Evolutionary conservation across 2,797 vertebrate species (phyloP), one percentile per base, ranked within the genome.

Genomic region (Anguilla obscura): DNA sequence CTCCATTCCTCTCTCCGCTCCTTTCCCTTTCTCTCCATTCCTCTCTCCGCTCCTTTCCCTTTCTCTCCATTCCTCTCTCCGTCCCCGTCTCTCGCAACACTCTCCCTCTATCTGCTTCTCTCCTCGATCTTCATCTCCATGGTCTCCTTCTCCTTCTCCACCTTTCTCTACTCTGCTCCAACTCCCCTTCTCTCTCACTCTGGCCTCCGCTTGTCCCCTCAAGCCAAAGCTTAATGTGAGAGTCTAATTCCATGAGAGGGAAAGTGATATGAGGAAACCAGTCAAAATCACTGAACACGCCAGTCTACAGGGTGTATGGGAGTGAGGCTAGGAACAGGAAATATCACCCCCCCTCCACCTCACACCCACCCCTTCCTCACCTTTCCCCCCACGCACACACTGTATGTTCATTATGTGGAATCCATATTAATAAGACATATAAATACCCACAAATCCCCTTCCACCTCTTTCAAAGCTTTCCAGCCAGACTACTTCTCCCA

Each of bases 131-230:
- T 48, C 14, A 69, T 79, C 74, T 88, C 48, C 82, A 79, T 89
- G 52, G 40, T 50, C 10, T 14, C 60, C 54, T 2, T 86, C 84
- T n/a, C 69, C 63, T 63, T 88, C 60, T 63, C 79, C 74, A 85
- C 56, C 85, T 66, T 84, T 85, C 69, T 86, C 87, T 74, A 80
- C 50, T n/a, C 88, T 87, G 82, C 69, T 86, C 69, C 27, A 87
- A 12, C 86, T 86, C 56, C 45, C 14, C 85, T 85, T 58, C 60
- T 54, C 40, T 12, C 10, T 54, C 40, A 45, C 14, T 45, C 45
- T 86, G 76, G 24, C 50, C 74, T 83, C 36, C 30, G 40, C 18
- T 33, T 69, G 58, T 33, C 30, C 45, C 45, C 45, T 24, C n/a
- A 50, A 82, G 24, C 79, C 79, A 50, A 82, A 27, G 45, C 79